Percentiles rank a stretch among this genome's conserved stretches.
Conservation (phyloP, 1,140 invertebrate species). For the Drosophila kanapiae region DNA sequence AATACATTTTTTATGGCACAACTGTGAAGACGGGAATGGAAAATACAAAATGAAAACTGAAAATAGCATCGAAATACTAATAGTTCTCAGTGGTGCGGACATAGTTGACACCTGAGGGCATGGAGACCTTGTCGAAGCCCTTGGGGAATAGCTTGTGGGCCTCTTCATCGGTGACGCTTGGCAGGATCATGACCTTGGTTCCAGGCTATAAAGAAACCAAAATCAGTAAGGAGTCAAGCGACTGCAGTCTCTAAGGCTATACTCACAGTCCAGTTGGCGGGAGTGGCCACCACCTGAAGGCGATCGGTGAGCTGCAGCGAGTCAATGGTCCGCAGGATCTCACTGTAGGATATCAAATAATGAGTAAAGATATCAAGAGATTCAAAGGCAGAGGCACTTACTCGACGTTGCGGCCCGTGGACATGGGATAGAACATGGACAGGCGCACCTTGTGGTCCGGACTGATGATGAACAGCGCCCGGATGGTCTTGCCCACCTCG, state of each 20-base stretch:
- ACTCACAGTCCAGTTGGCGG: slow-evolving; percentile 94
- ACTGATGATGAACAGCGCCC: slow-evolving; percentile 95
- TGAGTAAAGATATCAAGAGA: background rate
- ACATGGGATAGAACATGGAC: slow-evolving; percentile 95
- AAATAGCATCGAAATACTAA: slow-evolving; percentile 68
- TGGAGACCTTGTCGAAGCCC: slow-evolving; percentile 88
- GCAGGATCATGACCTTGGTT: slow-evolving; percentile 93
- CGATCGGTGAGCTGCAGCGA: slow-evolving; percentile 93
- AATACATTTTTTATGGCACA: slow-evolving; percentile 19
- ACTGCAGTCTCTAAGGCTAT: no score
- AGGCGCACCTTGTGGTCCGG: slow-evolving; percentile 93
- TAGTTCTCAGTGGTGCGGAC: slow-evolving; percentile 91
- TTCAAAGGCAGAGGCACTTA: slow-evolving; percentile 86
- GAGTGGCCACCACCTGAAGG: slow-evolving; percentile 91
- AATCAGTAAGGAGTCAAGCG: slow-evolving; percentile 32
- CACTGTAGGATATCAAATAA: slow-evolving; percentile 87
- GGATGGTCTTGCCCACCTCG: slow-evolving; percentile 91
- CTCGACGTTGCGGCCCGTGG: slow-evolving; percentile 96
- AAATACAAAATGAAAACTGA: background rate
- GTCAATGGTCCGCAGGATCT: slow-evolving; percentile 95
- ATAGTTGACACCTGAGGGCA: slow-evolving; percentile 93
- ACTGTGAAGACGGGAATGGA: background rate
- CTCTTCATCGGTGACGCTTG: slow-evolving; percentile 90
- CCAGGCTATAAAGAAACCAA: slow-evolving; percentile 87
- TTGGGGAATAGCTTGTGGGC: slow-evolving; percentile 90